Percentiles rank a stretch among this genome's conserved stretches.
Conservation (phyloP, 92 coral and sea anemone species). For the Phenganax subtilis region DNA sequence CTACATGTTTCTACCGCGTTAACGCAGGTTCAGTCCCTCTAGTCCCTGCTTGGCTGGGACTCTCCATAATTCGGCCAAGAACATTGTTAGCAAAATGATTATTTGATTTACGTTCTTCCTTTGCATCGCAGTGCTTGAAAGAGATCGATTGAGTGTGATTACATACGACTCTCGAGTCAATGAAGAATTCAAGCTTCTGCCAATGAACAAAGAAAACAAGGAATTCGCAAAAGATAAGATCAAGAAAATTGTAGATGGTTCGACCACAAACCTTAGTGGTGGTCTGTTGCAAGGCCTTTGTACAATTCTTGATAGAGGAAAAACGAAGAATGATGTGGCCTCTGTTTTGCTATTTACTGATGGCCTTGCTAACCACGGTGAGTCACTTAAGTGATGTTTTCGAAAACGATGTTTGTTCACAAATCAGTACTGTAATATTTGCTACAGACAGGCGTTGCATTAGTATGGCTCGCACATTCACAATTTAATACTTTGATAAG, state of each 20-base stretch:
- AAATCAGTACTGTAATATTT: no score
- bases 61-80: no score
- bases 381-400: no score
- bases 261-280: slow-evolving; percentile 24
- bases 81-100: no score
- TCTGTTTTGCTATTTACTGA: slow-evolving; percentile 34
- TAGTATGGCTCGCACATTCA: no score
- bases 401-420: no score
- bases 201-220: slow-evolving; percentile 27
- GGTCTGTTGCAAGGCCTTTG: slow-evolving; percentile 32
- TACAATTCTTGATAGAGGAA: slow-evolving; percentile 23
- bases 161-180: slow-evolving; percentile 24
- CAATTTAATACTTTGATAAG: no score
- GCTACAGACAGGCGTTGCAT: no score
- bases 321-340: slow-evolving; percentile 25
- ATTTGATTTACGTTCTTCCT: not conserved
- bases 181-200: slow-evolving; percentile 19
- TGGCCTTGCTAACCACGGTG: slow-evolving; percentile 35
- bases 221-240: slow-evolving; percentile 12
- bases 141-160: slow-evolving; percentile 24
- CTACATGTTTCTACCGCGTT: no score
- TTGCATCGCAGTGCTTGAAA: slow-evolving; percentile 15
- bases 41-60: no score
- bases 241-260: slow-evolving; percentile 4
- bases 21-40: no score